Conservation (phyloP, 2,797 vertebrate species). For the Amniataba percoides region DNA sequence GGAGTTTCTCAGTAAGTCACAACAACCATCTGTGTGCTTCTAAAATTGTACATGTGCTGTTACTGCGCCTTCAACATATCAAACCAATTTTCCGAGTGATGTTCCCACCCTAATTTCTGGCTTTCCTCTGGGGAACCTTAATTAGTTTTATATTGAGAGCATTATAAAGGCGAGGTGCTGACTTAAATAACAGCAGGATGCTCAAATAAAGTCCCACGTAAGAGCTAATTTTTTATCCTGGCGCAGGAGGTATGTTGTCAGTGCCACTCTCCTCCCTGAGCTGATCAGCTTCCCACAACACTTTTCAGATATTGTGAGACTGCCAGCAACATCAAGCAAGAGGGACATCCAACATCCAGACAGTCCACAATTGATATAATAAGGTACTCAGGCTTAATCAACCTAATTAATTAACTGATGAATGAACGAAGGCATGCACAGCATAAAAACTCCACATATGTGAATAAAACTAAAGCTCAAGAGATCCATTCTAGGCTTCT, state of each 20-base stretch:
- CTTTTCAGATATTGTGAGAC: background rate
- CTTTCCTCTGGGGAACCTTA: background rate
- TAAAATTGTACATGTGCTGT: background rate
- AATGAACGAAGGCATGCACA: background rate
- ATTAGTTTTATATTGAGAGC: background rate
- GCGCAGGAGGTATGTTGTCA: background rate
- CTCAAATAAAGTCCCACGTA: background rate
- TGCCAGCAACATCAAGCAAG: background rate
- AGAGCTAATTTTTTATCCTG: background rate
- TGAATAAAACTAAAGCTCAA: background rate
- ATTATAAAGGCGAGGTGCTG: background rate
- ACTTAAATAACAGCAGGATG: constrained; percentile 1
- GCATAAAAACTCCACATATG: background rate
- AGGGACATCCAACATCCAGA: background rate
- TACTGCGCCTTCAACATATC: background rate
- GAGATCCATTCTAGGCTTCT: background rate
- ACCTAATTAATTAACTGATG: background rate
- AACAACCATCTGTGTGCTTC: constrained; percentile 3
- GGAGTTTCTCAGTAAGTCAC: background rate
- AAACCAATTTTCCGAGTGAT: background rate
- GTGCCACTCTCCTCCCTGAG: background rate
- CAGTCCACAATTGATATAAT: background rate
- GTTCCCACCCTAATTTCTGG: background rate
- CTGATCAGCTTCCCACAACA: background rate
- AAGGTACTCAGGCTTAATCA: background rate